Conservation (phyloP, 2,888 invertebrate species). For the Chrysodeixis includens region DNA sequence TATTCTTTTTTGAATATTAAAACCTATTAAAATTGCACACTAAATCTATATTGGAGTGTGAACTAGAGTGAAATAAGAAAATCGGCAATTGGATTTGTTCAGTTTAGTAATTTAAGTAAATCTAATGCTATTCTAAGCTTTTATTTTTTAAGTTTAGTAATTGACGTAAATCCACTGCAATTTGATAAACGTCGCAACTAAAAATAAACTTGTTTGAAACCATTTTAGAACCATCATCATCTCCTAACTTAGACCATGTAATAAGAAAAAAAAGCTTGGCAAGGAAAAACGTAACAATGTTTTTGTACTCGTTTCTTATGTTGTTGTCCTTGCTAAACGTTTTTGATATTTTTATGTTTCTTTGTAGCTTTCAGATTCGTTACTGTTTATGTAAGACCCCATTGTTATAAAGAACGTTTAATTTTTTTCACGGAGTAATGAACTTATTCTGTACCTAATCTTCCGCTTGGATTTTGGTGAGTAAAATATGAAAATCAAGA, state of each 20-base stretch:
- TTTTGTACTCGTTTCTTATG: slow-evolving; percentile 65
- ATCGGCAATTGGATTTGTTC: no score
- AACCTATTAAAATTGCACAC: no score
- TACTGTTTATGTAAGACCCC: slow-evolving; percentile 21
- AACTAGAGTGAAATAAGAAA: no score
- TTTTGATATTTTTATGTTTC: slow-evolving; percentile 52
- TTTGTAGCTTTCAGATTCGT: slow-evolving; percentile 41
- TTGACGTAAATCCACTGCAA: no score
- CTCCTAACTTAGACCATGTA: slow-evolving; percentile 38
- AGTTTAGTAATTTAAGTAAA: no score
- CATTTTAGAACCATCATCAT: neutral
- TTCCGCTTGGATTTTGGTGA: neutral
- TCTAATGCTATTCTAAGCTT: no score
- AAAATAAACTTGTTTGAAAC: no score
- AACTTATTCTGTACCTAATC: neutral
- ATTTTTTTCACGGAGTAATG: slow-evolving; percentile 7
- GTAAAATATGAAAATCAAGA: neutral
- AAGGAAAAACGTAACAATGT: slow-evolving; percentile 72
- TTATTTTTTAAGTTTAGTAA: no score
- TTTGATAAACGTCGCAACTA: no score
- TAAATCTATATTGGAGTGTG: no score
- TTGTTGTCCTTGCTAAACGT: slow-evolving; percentile 53
- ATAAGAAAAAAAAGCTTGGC: slow-evolving; percentile 62
- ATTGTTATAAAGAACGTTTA: slow-evolving; percentile 18
- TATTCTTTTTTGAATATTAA: no score